Evolutionary conservation across 1,140 invertebrate species (phyloP), one percentile per base, ranked within the genome.

Genomic region (Trigoniulus corallinus): DNA sequence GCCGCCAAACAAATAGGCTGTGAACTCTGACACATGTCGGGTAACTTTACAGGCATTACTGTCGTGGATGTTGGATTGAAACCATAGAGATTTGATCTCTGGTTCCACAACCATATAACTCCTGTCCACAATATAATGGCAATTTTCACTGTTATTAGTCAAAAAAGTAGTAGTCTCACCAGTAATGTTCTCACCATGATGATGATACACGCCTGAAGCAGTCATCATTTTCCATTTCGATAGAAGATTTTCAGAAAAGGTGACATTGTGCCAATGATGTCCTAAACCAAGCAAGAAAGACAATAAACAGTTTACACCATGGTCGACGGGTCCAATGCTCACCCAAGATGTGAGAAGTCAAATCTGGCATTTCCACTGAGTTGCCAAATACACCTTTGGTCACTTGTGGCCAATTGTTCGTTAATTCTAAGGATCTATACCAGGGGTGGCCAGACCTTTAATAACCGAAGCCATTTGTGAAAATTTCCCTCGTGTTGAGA

Each of bases 71-170:
- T 51, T 1, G 59, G 52, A n/a, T 56, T 49, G 10, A 65, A 58
- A 53, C 64, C 61, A 52, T 65, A 72, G 0, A 74, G 52, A 34
- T 70, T 66, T 37, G 66, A 66, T 44, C 62, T 62, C 21, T 59
- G 59, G 24, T 67, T 65, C 12, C 66, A 52, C 26, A 67, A 58
- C 68, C 71, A 73, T 3, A 74, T 53, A 15, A 61, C 37, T 34
- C 70, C 72, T 63, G 29, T n/a, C n/a, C n/a, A n/a, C n/a, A n/a
- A n/a, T n/a, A n/a, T n/a, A n/a, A n/a, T n/a, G n/a, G n/a, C n/a
- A 34, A 34, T 34, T 34, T 34, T 15, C 7, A 7, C 29, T 7
- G 15, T 34, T 34, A 34, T 7, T 34, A 7, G 7, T 7, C 29
- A 7, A 7, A 15, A 7, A 7, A 7, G 15, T 7, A 34, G 15